These are phyloP conservation scores for Anagyrus pseudococci DNA, from an alignment of 2,888 invertebrate species.

Conservation along the genomic window DNA sequence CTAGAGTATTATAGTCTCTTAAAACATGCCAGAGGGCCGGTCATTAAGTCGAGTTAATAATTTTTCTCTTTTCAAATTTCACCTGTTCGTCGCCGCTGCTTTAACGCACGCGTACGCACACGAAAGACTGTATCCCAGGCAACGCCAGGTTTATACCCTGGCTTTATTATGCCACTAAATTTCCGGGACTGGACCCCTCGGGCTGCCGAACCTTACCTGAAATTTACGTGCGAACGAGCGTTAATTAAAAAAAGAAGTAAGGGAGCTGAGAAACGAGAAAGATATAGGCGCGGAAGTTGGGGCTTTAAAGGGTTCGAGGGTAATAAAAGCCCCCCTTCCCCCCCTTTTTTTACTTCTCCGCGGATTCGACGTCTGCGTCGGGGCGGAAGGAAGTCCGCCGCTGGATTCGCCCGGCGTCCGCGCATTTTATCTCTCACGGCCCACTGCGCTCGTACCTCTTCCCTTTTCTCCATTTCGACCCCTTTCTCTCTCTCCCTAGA, in stretches of 20 bases:
- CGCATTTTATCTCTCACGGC: slow-evolving; percentile 27
- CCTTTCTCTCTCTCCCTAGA: not conserved
- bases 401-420: slow-evolving; percentile 7
- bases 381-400: slow-evolving; percentile 9
- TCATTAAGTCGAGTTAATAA: not conserved
- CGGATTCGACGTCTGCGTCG: not conserved
- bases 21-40: not conserved
- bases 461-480: not conserved
- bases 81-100: not conserved
- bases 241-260: slow-evolving; percentile 28
- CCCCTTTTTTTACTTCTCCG: not conserved
- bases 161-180: slow-evolving; percentile 19
- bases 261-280: not conserved
- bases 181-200: no score
- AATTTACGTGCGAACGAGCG: slow-evolving; percentile 21
- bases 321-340: not conserved
- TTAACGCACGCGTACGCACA: not conserved
- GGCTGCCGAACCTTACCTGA: not conserved
- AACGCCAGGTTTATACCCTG: slow-evolving; percentile 8
- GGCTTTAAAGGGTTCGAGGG: not conserved
- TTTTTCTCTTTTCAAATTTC: slow-evolving; percentile 6
- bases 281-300: not conserved
- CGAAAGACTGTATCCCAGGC: slow-evolving; percentile 2
- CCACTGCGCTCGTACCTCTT: slow-evolving; percentile 7
- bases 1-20: not conserved